These are phyloP conservation scores for Leguminivora glycinivorella DNA, from an alignment of 1,140 invertebrate genomes.

Conservation along the genomic window DNA sequence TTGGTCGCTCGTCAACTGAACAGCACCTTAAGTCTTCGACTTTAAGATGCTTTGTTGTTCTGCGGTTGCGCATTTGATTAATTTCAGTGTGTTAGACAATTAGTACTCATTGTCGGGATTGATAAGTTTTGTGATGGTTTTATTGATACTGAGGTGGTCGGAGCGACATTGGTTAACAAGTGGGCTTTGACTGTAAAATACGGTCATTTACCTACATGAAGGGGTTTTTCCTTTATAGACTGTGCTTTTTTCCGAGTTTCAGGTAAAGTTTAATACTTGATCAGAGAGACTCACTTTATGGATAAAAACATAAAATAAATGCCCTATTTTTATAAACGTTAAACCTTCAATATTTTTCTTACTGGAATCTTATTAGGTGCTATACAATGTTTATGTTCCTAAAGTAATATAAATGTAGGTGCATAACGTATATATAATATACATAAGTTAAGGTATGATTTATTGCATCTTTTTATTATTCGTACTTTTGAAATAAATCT, in stretches of 20 bases:
- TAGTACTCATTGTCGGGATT: constrained; percentile 22
- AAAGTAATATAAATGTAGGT: background rate
- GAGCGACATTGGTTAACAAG: constrained; percentile 13
- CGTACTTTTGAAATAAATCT: no score
- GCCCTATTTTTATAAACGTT: no score
- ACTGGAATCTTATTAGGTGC: background rate
- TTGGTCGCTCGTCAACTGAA: background rate
- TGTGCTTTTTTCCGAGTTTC: no score
- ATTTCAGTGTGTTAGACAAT: constrained; percentile 17
- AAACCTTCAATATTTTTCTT: background rate
- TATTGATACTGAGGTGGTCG: constrained; percentile 26
- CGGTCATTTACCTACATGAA: no score
- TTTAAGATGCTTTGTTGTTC: background rate
- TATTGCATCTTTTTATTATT: no score
- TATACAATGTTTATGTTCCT: background rate
- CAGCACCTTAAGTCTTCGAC: background rate
- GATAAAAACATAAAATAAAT: no score
- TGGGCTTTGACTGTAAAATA: constrained; percentile 1
- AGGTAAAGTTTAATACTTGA: no score
- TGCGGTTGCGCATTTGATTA: constrained; percentile 9
- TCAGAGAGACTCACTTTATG: no score
- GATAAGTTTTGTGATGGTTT: constrained; percentile 26
- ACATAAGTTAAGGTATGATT: no score
- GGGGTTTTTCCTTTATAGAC: no score
- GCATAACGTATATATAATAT: no score